Base-by-base conservation (phyloP, 2,888 invertebrate genomes). In the Pseudanteris insignis region DNA sequence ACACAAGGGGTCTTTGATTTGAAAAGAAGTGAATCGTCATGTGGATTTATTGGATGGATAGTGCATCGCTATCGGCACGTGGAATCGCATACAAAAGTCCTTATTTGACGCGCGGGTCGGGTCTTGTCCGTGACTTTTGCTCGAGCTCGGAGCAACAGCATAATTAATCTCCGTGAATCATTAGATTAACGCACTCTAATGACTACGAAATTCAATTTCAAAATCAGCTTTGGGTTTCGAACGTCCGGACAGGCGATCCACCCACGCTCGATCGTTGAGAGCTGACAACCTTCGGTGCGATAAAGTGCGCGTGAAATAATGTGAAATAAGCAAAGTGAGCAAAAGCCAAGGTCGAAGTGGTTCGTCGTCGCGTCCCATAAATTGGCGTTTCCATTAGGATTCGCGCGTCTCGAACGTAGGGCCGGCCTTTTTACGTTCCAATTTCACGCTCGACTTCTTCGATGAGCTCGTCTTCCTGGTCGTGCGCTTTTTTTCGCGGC, bases 381-480 rank as follows among this genome's bases (percentile, higher is more conserved):
- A 58, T 51, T 51, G 51, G 24, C 30, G 40, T 38, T 51, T 51
- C 46, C 51, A 58, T 38, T 58, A 51, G 46, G 38, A 51, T 34
- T 44, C 36, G 58, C 36, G 58, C 30, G 24, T 25, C 32, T 43
- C 32, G 43, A 13, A 10, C 32, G 30, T 21, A 48, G 55, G 55
- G 36, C 36, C 51, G 13, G 51, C 46, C 50, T 50, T 64, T 60
- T 59, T 50, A 48, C 50, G 41, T 33, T 57, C 57, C 66, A 58
- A 63, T 67, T 66, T 66, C 67, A 62, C 65, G 67, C 48, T 54
- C 62, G 60, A 38, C 53, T 58, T 40, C 41, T 40, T 38, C 37
- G 38, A 65, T 36, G 59, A 38, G 60, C 55, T 59, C 63, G 57
- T 60, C 67, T 60, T 46, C 43, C 63, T 63, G 44, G 43, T 46